These are phyloP conservation scores for Pelecanus crispus DNA, from an alignment of 2,113 vertebrate genomes.

Conservation along the genomic window DNA sequence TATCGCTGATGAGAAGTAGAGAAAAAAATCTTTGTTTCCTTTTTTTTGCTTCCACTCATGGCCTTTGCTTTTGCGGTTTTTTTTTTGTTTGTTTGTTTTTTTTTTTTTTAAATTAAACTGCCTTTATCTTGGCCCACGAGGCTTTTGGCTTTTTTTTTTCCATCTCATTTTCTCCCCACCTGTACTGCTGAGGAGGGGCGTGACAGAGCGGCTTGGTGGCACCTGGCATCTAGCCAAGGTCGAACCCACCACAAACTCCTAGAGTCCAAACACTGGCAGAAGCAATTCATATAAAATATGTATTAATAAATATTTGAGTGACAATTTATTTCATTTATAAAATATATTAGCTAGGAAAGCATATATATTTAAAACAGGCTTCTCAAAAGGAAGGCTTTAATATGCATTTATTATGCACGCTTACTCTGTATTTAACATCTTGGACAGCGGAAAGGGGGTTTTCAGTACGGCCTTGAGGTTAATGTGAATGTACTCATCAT, in stretches of 20 bases:
- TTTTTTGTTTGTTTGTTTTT: too few species aligned
- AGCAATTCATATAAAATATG: neutral
- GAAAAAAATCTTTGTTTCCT: too few species aligned
- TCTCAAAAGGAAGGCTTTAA: neutral
- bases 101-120: too few species aligned
- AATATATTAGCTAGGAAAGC: neutral
- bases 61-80: too few species aligned
- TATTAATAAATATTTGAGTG: neutral
- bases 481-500: neutral
- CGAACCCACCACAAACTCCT: neutral
- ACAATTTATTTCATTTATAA: neutral
- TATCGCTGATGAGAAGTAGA: too few species aligned
- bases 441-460: neutral
- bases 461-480: neutral
- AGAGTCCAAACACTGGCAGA: neutral
- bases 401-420: neutral
- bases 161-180: too few species aligned
- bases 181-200: too few species aligned
- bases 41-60: too few species aligned
- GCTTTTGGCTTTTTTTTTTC: too few species aligned
- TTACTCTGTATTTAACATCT: neutral
- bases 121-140: too few species aligned
- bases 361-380: neutral
- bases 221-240: too few species aligned
- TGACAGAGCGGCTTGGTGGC: too few species aligned